These are phyloP conservation scores for Drosophila greeni DNA, from an alignment of 2,888 invertebrate species.

Conservation along the genomic window DNA sequence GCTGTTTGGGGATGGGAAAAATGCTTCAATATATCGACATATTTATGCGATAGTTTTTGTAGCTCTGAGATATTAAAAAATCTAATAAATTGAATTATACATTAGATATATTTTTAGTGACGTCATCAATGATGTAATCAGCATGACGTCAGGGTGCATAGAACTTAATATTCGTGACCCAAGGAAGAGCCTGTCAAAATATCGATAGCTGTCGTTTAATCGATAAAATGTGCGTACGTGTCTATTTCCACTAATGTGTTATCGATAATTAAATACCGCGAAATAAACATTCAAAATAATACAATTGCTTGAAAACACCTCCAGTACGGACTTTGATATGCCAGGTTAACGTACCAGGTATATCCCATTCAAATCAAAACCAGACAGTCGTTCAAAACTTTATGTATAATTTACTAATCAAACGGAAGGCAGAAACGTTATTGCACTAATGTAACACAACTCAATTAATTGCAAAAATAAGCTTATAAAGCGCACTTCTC, in stretches of 20 bases:
- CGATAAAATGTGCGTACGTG: background rate
- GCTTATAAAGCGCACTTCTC: slow-evolving; percentile 10
- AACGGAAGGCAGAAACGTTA: slow-evolving; percentile 23
- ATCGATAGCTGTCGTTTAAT: background rate
- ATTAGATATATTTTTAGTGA: background rate
- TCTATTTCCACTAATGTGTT: background rate
- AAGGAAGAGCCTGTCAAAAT: background rate
- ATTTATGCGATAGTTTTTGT: background rate
- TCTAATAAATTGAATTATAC: background rate
- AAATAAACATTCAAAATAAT: background rate
- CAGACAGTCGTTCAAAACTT: background rate
- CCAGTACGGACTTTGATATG: background rate
- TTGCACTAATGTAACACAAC: slow-evolving; percentile 18
- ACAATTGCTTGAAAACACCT: background rate
- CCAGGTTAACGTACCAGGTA: background rate
- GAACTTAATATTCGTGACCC: background rate
- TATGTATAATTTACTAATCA: slow-evolving; percentile 19
- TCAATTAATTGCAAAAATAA: slow-evolving; percentile 13
- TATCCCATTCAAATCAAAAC: background rate
- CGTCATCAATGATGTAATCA: background rate
- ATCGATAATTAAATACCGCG: background rate
- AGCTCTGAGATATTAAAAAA: background rate
- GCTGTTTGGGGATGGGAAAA: slow-evolving; percentile 3
- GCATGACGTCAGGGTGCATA: background rate
- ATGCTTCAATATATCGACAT: background rate